Conservation (phyloP, 1,140 invertebrate species). For the Whitmania pigra region DNA sequence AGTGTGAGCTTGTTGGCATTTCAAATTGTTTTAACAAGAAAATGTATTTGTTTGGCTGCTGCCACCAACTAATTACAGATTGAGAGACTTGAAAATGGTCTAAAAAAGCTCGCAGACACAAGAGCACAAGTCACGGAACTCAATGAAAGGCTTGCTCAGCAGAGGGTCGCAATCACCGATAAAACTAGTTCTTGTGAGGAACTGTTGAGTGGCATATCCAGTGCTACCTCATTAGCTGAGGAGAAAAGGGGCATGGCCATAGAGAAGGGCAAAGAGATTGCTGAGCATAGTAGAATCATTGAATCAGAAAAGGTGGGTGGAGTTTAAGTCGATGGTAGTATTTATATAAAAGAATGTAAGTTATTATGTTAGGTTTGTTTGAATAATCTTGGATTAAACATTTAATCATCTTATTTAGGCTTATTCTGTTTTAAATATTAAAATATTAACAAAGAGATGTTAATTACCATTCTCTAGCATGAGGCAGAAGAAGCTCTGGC, state of each 20-base stretch:
- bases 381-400: too few relatives aligned
- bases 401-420: not conserved
- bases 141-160: slow-evolving; percentile 60
- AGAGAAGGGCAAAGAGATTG: slow-evolving; percentile 63
- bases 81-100: slow-evolving; percentile 54
- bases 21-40: too few relatives aligned
- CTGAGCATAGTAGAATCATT: slow-evolving; percentile 62
- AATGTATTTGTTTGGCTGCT: too few relatives aligned
- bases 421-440: not conserved
- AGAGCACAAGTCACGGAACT: slow-evolving; percentile 57
- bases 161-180: slow-evolving; percentile 60
- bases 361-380: not conserved
- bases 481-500: slow-evolving; percentile 65
- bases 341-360: not conserved
- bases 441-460: not conserved
- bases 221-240: slow-evolving; percentile 51
- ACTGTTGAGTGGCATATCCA: slow-evolving; percentile 54
- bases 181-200: slow-evolving; percentile 61
- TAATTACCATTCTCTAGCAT: slow-evolving; percentile 29
- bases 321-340: not conserved
- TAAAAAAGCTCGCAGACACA: slow-evolving; percentile 66
- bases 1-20: too few relatives aligned
- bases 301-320: slow-evolving; percentile 54
- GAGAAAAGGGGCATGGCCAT: slow-evolving; percentile 63
- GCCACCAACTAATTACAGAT: slow-evolving; percentile 41